A percentile compares a stretch with the other conserved stretches of the same genome.
These are phyloP conservation scores for Clistopyga incitator DNA, from an alignment of 2,888 invertebrate species.

Conservation along the genomic window DNA sequence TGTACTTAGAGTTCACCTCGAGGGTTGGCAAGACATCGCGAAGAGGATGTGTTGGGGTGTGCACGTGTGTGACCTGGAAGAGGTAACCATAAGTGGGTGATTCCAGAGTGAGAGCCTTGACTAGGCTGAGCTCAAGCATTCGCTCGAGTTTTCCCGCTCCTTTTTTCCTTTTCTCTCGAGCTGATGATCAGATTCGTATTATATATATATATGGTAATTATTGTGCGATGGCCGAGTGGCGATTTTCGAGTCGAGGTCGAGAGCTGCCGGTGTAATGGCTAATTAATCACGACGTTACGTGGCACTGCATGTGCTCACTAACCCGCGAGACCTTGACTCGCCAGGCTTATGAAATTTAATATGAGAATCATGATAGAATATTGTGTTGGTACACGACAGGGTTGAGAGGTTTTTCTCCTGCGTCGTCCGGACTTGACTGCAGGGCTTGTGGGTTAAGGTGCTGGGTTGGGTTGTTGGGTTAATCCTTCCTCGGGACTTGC, in stretches of 20 bases:
- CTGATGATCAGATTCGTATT: slow-evolving; percentile 56
- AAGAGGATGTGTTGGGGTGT: slow-evolving; percentile 21
- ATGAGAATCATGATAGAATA: slow-evolving; percentile 39
- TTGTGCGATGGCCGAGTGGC: slow-evolving; percentile 55
- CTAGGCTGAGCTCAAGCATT: slow-evolving; percentile 6
- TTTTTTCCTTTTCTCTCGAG: neutral
- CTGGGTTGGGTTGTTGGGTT: slow-evolving; percentile 30
- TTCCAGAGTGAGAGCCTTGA: slow-evolving; percentile 29
- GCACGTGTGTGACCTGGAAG: slow-evolving; percentile 39
- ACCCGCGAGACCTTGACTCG: slow-evolving; percentile 47
- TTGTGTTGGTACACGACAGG: neutral
- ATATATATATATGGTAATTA: slow-evolving; percentile 51
- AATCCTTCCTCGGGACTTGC: slow-evolving; percentile 5
- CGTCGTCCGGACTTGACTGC: neutral
- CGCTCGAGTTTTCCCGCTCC: neutral
- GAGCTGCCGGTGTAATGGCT: slow-evolving; percentile 48
- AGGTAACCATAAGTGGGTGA: slow-evolving; percentile 48
- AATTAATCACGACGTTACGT: slow-evolving; percentile 61
- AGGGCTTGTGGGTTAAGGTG: slow-evolving; percentile 4
- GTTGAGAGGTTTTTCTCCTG: slow-evolving; percentile 20
- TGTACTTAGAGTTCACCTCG: slow-evolving; percentile 60
- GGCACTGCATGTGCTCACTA: slow-evolving; percentile 19
- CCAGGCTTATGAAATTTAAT: slow-evolving; percentile 22
- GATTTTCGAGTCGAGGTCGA: slow-evolving; percentile 53
- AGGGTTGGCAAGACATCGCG: slow-evolving; percentile 41